Evolutionary conservation across 2,888 invertebrate species (phyloP).

Genomic region (Dugesia japonica): DNA sequence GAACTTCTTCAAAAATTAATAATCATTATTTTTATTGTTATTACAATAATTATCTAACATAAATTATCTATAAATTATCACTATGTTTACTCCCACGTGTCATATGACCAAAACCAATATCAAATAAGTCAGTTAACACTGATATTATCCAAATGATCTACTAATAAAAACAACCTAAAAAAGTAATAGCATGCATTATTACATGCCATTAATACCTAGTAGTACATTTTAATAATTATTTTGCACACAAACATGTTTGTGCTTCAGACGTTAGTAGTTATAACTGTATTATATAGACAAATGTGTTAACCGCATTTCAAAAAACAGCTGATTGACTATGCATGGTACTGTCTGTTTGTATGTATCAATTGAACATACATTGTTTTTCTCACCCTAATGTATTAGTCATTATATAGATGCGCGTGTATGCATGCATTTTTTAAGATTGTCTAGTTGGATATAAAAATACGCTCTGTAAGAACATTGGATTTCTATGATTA

Average conservation of each 20-base stretch:
- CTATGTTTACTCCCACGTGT: constrained; percentile 8
- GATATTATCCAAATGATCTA: constrained; percentile 11
- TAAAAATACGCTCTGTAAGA: background rate
- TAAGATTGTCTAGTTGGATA: constrained; percentile 12
- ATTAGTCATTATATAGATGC: background rate
- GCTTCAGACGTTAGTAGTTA: background rate
- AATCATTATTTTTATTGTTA: no score
- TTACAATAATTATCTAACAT: no score
- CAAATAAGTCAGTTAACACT: background rate
- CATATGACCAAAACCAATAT: background rate
- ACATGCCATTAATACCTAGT: background rate
- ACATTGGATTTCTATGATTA: constrained; percentile 5
- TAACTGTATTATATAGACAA: background rate
- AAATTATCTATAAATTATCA: no score
- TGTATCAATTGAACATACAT: constrained; percentile 1
- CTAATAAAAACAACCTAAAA: constrained; percentile 1
- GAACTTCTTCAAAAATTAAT: no score
- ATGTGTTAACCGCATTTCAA: background rate
- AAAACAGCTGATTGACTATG: background rate
- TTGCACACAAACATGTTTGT: constrained; percentile 20
- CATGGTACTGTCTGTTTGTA: background rate
- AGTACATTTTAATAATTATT: background rate
- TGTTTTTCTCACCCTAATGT: background rate
- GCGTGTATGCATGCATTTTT: background rate
- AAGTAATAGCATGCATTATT: background rate